Evolutionary conservation across 2,888 invertebrate species (phyloP), one percentile per base, ranked within the genome.

Genomic region (Drosophila monieri): DNA sequence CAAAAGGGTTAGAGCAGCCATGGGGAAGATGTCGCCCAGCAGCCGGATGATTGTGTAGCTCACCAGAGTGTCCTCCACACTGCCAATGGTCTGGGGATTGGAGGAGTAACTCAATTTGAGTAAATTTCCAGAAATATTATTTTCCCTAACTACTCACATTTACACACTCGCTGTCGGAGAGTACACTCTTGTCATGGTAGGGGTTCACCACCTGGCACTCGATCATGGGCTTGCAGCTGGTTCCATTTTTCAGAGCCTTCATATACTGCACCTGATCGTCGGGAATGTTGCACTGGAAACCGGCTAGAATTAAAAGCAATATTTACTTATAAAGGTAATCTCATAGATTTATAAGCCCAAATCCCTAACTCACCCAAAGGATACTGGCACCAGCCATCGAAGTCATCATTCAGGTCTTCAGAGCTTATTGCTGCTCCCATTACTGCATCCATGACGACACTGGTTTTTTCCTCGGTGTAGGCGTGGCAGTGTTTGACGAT

Each of bases 1-100:
- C 1, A 96, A 91, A 6, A 96, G 89, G 0, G 95, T 94, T 6
- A 96, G 91, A 0, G 94, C 95, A 0, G 96, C 94, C 30, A 95
- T 94, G 9, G 95, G 94, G 90, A 96, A 96, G 48, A 96, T 94
- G 85, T 97, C 97, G 0, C 95, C 95, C 58, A 96, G 86, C 25
- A 95, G 93, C 88, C 94, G 93, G 41, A 96, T 93, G 9, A 94
- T 89, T 39, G 95, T 91, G 87, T 97, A 97, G 44, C 93, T 92
- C 94, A 95, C 95, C 88, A 96, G 94, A 0, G 95, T 95, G 44
- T 93, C 91, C 21, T 93, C 92, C 9, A 95, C 94, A 88, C 95
- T 94, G 18, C 95, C 96, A 12, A 92, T 90, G 9, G 75, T 75
- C 90, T 90, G 1, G n/a, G 6, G 12, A 3, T 41, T 15, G 6